A percentile compares a stretch with the other conserved stretches of the same genome.
Evolutionary conservation across 1,140 invertebrate genomes (phyloP).

Genomic region (Drosophila watanabei): DNA sequence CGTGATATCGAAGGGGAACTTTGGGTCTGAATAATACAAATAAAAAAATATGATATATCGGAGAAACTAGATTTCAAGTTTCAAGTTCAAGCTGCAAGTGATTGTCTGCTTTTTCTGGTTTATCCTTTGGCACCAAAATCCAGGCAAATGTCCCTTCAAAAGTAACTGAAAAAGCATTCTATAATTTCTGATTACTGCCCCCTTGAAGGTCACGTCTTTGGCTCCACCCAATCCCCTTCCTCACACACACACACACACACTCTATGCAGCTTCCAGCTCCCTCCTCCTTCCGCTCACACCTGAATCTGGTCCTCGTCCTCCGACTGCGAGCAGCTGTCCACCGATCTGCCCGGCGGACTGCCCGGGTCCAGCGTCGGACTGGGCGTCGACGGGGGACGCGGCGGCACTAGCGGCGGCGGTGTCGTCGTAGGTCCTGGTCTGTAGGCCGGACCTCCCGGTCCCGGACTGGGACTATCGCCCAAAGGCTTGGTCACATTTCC

Average conservation of each 20-base stretch:
- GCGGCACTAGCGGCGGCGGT: constrained; percentile 56
- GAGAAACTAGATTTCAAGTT: too few relatives aligned
- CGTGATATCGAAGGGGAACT: background rate
- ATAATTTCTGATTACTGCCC: background rate
- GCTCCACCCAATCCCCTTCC: background rate
- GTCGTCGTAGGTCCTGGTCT: constrained; percentile 12
- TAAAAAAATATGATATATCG: background rate
- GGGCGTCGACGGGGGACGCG: constrained; percentile 74
- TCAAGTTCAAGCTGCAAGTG: background rate
- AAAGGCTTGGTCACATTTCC: constrained; percentile 2
- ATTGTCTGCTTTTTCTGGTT: background rate
- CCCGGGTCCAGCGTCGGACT: constrained; percentile 85
- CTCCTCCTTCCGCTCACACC: constrained; percentile 51
- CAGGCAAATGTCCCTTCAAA: background rate
- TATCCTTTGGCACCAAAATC: constrained; percentile 7
- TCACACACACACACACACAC: background rate
- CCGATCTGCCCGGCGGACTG: constrained; percentile 82
- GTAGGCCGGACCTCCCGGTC: constrained; percentile 14
- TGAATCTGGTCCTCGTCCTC: constrained; percentile 85
- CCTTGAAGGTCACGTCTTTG: background rate
- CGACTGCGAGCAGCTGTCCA: constrained; percentile 81
- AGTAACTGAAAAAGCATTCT: background rate
- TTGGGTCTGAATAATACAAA: background rate
- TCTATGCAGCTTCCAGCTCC: background rate
- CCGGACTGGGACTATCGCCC: constrained; percentile 9